Evolutionary conservation across 2,888 invertebrate genomes (phyloP).

Genomic region (Arctia plantaginis): DNA sequence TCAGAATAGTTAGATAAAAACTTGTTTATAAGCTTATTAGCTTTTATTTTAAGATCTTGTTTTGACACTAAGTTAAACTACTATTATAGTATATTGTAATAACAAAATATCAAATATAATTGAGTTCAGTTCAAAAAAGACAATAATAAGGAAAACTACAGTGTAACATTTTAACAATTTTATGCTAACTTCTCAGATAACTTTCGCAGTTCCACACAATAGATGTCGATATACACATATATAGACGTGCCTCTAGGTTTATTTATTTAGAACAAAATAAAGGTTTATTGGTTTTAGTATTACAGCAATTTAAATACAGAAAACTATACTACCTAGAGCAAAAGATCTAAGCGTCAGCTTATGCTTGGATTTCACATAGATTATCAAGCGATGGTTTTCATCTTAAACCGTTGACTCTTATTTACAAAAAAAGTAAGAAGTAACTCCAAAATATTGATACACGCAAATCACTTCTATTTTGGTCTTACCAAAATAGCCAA

Average conservation of each 20-base stretch:
- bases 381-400: no score
- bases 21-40: slow-evolving; percentile 10
- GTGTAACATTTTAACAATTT: background rate
- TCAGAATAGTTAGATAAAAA: slow-evolving; percentile 17
- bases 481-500: background rate
- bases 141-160: background rate
- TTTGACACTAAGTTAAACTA: background rate
- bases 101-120: background rate
- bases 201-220: no score
- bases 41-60: slow-evolving; percentile 13
- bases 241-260: no score
- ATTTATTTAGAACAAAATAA: no score
- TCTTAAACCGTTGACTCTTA: no score
- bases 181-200: background rate
- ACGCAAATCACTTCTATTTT: background rate
- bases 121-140: background rate
- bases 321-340: no score
- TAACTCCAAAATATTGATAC: background rate
- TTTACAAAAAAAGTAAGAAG: no score
- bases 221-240: no score
- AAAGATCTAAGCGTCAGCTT: no score
- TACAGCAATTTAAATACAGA: no score
- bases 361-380: no score
- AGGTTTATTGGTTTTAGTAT: no score
- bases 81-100: background rate